Conservation (phyloP, 2,888 invertebrate species). For the Papilio demoleus region DNA sequence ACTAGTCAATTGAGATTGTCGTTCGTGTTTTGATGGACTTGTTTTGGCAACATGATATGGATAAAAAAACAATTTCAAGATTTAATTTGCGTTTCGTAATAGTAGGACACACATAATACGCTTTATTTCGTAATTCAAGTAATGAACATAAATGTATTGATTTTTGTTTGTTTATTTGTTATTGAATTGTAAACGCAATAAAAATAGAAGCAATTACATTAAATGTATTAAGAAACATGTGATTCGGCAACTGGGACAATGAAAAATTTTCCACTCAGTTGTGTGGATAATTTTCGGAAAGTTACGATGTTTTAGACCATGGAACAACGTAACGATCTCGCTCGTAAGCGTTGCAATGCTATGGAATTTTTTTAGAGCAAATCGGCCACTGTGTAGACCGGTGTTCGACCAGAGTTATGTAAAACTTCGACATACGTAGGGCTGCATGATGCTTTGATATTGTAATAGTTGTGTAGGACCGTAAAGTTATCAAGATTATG, state of each 20-base stretch:
- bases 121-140: too few relatives aligned
- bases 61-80: not conserved
- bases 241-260: not conserved
- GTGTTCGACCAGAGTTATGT: constrained; percentile 24
- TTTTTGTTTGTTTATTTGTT: too few relatives aligned
- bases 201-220: not conserved
- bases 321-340: not conserved
- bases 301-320: constrained; percentile 4
- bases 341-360: constrained; percentile 3
- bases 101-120: too few relatives aligned
- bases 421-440: constrained; percentile 4
- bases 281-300: not conserved
- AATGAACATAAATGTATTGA: too few relatives aligned
- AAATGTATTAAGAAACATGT: not conserved
- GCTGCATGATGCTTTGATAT: not conserved
- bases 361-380: constrained; percentile 30
- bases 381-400: constrained; percentile 15
- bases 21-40: not conserved
- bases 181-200: too few relatives aligned
- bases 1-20: not conserved
- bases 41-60: not conserved
- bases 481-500: not conserved
- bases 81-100: not conserved
- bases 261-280: constrained; percentile 2
- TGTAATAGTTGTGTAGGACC: not conserved